Evolutionary conservation across 2,797 vertebrate genomes (phyloP), one percentile per base, ranked within the genome.

Genomic region (Hoplostethus atlanticus): DNA sequence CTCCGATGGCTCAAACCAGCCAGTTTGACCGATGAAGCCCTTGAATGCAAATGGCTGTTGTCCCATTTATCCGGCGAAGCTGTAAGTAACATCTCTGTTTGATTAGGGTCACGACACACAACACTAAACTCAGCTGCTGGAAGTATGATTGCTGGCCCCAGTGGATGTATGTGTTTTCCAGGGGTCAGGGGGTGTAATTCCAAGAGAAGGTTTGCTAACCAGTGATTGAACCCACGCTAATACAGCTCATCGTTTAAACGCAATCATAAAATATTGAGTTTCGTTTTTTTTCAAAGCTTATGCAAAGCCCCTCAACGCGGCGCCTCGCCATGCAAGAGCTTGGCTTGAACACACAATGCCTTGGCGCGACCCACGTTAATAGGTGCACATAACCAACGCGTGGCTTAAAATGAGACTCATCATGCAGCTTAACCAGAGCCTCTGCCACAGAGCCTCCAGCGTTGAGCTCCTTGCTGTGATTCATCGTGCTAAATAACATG

Each of bases 31-130:
- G 21, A 2, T 21, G 2, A 25, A 68, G 64, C 65, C 40, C 34
- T 64, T 51, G 16, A 73, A 81, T 83, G 69, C 74, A 78, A 72
- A 80, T 63, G 54, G 12, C n/a, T 21, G 15, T 36, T 46, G 46
- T 53, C 15, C 68, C 64, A 6, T 6, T 71, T 74, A 83, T 80
- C 63, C 38, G 66, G 53, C 42, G 40, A 44, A n/a, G n/a, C 69
- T n/a, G 68, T 6, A 47, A 28, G 64, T n/a, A n/a, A 30, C 54
- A 21, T 31, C 64, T 73, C 54, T 2, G 25, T 60, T 30, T 64
- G 52, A 38, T 57, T n/a, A 57, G 64, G 67, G 51, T 64, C 58
- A 4, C 6, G 36, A 8, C 58, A 25, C 46, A 17, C n/a, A 21
- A 12, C 51, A 16, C 34, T 16, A 48, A 51, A 5, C 60, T 44